Evolutionary conservation across 2,113 vertebrate genomes (phyloP).

Genomic region (Misgurnus anguillicaudatus): DNA sequence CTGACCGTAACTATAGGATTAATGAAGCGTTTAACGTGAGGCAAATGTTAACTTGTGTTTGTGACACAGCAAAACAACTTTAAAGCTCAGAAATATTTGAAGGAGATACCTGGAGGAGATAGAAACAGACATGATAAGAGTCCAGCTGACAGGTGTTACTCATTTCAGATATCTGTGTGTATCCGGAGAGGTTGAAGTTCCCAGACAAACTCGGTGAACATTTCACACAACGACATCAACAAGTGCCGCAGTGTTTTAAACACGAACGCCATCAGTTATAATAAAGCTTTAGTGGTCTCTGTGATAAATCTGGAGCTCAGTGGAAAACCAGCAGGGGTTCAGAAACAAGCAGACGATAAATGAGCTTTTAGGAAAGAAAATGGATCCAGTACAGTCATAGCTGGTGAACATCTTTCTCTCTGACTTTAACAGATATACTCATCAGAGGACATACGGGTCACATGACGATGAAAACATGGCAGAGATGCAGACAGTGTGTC

Average conservation of each 20-base stretch:
- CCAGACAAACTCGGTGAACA: background rate
- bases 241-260: background rate
- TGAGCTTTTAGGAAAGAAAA: constrained; percentile 3
- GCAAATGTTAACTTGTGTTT: background rate
- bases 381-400: background rate
- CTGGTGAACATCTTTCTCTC: background rate
- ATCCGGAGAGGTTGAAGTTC: background rate
- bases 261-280: constrained; percentile 6
- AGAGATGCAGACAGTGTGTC: no score
- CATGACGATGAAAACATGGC: no score
- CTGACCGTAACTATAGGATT: background rate
- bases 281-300: background rate
- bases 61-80: background rate
- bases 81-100: background rate
- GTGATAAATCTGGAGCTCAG: constrained; percentile 12
- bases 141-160: background rate
- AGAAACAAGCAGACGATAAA: background rate
- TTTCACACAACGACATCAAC: background rate
- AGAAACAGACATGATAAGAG: constrained; percentile 11
- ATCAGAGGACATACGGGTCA: background rate
- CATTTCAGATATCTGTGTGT: constrained; percentile 8
- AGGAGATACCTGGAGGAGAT: background rate
- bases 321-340: constrained; percentile 14
- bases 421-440: background rate
- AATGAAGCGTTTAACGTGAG: background rate